Base-by-base conservation (phyloP, 2,888 invertebrate species). In the Macaria notata region DNA sequence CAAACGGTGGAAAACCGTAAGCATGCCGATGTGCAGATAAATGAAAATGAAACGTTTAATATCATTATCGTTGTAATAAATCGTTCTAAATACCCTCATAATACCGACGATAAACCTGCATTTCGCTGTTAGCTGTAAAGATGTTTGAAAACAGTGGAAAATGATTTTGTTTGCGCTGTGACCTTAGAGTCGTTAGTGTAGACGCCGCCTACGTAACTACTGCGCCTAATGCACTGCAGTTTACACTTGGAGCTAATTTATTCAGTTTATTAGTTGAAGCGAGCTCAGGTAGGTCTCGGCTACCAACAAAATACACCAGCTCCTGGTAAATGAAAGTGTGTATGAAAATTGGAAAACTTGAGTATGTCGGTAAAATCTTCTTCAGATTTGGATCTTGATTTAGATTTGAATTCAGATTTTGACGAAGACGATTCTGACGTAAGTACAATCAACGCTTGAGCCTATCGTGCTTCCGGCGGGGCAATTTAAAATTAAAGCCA, bases 181-280 rank as follows among this genome's bases (percentile, higher is more conserved):
- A 60, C 63, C 61, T 61, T 64, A 56, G 19, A 49, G 55, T 58
- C 62, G 65, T 62, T 63, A 70, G 62, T 63, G 63, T 62, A 61
- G 57, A 63, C 56, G 58, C 61, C 62, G 31, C 39, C 54, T 51
- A 57, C 66, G 68, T 67, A 66, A 60, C 38, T 54, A 61, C 65
- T 63, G 62, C 65, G 69, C 63, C 63, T 69, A 75, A 75, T 79
- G 79, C 81, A 76, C 70, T 75, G 73, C 71, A 73, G 67, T 76
- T 76, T 66, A 71, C 73, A 70, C 71, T 63, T 65, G 63, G 59
- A 19, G 61, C 47, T 65, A 61, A 67, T 62, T 64, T 61, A 63
- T 54, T 63, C 63, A 63, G 67, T 65, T 46, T 56, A 52, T 45
- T 31, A 53, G 39, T 46, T 6, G 33, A 7, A 6, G 33, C 50